Evolutionary conservation across 2,888 invertebrate genomes (phyloP), one percentile per base, ranked within the genome.

Genomic region (Criorhina ranunculi): DNA sequence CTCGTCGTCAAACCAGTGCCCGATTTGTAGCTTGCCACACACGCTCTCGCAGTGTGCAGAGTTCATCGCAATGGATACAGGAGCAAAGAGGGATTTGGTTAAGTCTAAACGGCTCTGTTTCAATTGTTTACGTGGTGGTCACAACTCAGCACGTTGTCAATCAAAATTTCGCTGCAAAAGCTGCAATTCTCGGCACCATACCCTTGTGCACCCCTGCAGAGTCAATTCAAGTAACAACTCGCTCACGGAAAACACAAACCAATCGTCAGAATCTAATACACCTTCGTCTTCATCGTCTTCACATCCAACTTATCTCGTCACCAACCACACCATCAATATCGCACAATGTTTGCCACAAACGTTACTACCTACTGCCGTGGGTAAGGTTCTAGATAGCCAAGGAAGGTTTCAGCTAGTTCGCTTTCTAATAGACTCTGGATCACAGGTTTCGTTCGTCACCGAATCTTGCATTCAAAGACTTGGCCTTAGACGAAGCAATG

Each of bases 351-450:
- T 46, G 12, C 62, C 44, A 11, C 62, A 33, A 62, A 44, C 60
- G 0, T 5, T 60, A 5, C 31, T 60, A 11, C 29, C 62, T 4
- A 62, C 62, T 2, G 62, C 44, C 9, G 17, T 60, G 4, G 37
- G 31, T 7, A 51, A 15, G 12, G 42, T 60, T 19, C 19, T 12
- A 5, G 53, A 33, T 33, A 3, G 12, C 15, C n/a, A 24, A 1
- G 64, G 64, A 9, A 11, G 37, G 2, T 37, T 24, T 37, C 35
- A 66, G 35, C 64, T 12, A 49, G 64, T 51, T 24, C 12, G 35
- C 9, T 15, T 66, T 35, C 9, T 66, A 12, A 12, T 51, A 24
- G 66, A 66, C 12, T 40, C 66, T 24, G 51, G 29, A 19, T 66
- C 29, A 6, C 51, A 51, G 24, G 64, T 51, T 7, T 66, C 37